A percentile compares a stretch with the other conserved stretches of the same genome.
phyloP scores from a whole-genome alignment of 1,140 invertebrate genomes.

The Drosophila teissieri region DNA sequence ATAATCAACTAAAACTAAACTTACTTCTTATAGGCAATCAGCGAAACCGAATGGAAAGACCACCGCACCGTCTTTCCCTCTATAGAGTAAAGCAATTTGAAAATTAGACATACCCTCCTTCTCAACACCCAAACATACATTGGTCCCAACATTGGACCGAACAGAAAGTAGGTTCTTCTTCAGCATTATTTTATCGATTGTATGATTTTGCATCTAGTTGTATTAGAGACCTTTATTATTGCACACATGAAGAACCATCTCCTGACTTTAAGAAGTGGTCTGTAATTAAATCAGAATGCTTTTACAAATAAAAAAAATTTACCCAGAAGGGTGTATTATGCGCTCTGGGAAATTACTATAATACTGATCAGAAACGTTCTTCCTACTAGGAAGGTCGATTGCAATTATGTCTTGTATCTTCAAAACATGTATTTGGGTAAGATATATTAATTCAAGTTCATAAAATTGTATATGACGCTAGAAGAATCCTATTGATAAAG shows the following conservation, averaged over 20 bases:
- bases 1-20: slow-evolving; percentile 50
- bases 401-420: slow-evolving; percentile 12
- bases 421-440: slow-evolving; percentile 6
- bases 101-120: neutral
- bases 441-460: slow-evolving; percentile 1
- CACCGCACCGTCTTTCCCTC: slow-evolving; percentile 31
- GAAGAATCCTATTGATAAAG: slow-evolving; percentile 39
- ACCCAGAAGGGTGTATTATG: neutral
- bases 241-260: slow-evolving; percentile 3
- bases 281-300: slow-evolving; percentile 34
- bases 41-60: slow-evolving; percentile 64
- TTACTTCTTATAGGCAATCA: slow-evolving; percentile 50
- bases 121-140: slow-evolving; percentile 7
- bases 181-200: slow-evolving; percentile 26
- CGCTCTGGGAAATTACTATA: neutral
- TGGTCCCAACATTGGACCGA: neutral
- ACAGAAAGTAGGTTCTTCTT: slow-evolving; percentile 12
- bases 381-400: slow-evolving; percentile 10
- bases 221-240: slow-evolving; percentile 22
- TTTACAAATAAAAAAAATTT: slow-evolving; percentile 30
- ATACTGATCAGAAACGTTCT: slow-evolving; percentile 14
- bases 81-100: slow-evolving; percentile 8
- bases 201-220: slow-evolving; percentile 26
- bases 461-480: slow-evolving; percentile 26
- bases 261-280: slow-evolving; percentile 17